Conservation (phyloP, 2,797 vertebrate genomes). For the Phyllotis vaccarum region DNA sequence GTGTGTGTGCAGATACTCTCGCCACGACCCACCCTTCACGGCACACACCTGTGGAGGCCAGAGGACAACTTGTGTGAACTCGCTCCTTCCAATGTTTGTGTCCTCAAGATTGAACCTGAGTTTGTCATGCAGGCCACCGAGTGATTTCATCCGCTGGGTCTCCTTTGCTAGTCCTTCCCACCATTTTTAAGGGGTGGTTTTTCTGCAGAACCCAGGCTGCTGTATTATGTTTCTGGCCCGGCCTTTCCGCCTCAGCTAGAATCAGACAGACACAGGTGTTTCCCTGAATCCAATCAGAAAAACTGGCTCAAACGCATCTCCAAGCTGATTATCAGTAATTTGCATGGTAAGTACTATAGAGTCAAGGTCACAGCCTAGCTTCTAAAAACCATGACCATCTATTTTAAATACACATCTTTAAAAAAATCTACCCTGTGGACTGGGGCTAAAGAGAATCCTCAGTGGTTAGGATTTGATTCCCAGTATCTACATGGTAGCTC, state of each 20-base stretch:
- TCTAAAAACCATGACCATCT: not conserved
- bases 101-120: not conserved
- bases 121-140: not conserved
- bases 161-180: not conserved
- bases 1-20: not conserved
- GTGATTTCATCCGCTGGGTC: not conserved
- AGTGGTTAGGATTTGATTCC: not conserved
- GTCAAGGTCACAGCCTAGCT: not conserved
- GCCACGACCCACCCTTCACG: not conserved
- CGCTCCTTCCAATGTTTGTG: not conserved
- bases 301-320: slow-evolving; percentile 52
- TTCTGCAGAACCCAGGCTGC: not conserved
- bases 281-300: slow-evolving; percentile 69
- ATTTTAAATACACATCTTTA: not conserved
- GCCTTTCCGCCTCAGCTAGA: not conserved
- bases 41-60: not conserved
- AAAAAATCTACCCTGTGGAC: not conserved
- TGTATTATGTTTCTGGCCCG: no score
- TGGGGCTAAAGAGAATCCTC: not conserved
- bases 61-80: not conserved
- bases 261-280: slow-evolving; percentile 65
- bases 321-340: slow-evolving; percentile 63
- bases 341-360: not conserved
- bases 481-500: not conserved
- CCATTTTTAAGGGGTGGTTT: not conserved